Base-by-base conservation (phyloP, 2,888 invertebrate species). In the Leucoptera coffeella region DNA sequence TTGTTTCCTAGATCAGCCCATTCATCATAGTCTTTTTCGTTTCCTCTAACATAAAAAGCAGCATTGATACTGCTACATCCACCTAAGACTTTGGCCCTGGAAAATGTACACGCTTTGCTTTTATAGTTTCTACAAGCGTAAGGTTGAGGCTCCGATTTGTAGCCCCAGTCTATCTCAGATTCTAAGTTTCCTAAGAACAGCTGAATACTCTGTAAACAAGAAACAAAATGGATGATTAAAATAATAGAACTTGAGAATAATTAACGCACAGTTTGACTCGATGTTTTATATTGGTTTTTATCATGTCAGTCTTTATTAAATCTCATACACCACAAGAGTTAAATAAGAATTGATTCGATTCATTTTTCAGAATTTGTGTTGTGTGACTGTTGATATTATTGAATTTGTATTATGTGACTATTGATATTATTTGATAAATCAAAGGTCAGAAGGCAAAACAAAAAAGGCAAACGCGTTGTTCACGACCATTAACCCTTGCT, bases 31-130 rank as follows among this genome's bases (percentile, higher is more conserved):
- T 73, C 71, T 3, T 39, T 30, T 1, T 39, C 43, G 32, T 53
- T 59, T 1, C 74, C 75, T 4, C 65, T 54, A 4, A 73, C 47
- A 32, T 71, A 74, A 23, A 71, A 43, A 56, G 73, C 73, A 14
- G 51, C 67, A 39, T 74, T 75, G 12, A 73, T 41, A 3, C 54
- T 49, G 9, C 73, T 69, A 0, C 56, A 52, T 3, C 75, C 75
- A 23, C 75, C 75, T 36, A 75, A 43, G 32, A 64, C 52, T 34
- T 74, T 77, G 0, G 80, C 80, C n/a, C 75, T 55, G 9, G 75
- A 59, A 74, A 74, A 71, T 4, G 38, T 39, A 12, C 40, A 40
- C 22, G 39, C n/a, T 29, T 40, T 22, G 25, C 33, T 29, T 33
- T 32, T 39, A 13, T 49, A 47, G 22, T 45, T 41, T 28, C 48